Base-by-base conservation (phyloP, 2,888 invertebrate species). In the Plagiodera versicolora region DNA sequence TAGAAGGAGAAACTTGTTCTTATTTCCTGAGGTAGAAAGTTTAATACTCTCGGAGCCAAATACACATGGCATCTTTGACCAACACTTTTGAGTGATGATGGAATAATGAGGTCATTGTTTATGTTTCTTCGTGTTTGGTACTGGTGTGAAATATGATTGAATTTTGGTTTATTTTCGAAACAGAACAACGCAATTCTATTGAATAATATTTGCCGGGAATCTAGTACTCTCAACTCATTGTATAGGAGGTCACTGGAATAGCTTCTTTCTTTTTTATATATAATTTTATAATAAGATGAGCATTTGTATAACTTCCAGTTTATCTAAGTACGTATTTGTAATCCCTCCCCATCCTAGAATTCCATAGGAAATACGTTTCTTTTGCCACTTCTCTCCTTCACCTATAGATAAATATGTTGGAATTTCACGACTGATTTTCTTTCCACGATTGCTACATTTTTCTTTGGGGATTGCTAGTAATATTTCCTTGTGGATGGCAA, bases 401-500 rank as follows among this genome's bases (percentile, higher is more conserved):
- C 35, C 46, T 28, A 57, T 51, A 32, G 55, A 47, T 30, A 24
- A 24, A 17, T 28, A 6, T 44, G 19, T 32, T 10, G 45, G 24
- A 11, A 46, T 32, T 9, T 47, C 20, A 45, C 45, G 24, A 9
- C 11, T 49, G 6, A 8, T 48, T 24, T 49, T 49, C 19, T 24
- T 49, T 14, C 16, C 50, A 19, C 55, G 28, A 19, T 30, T 45
- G 0, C 45, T 16, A 47, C 46, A 55, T 24, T 55, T 55, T 16
- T 30, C 45, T 55, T 55, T 55, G 16, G 55, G 55, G 11, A 47
- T 47, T 32, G 46, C 46, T 19, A 55, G 30, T 19, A 46, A 16
- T 17, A 55, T 28, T 46, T 55, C 55, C 19, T 55, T 55, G 18
- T 55, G 55, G n/a, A 55, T 55, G 17, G 55, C 20, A 16, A 55